These are phyloP conservation scores for Sylvicapra grimmia DNA, from an alignment of 2,113 vertebrate species.

Conservation along the genomic window DNA sequence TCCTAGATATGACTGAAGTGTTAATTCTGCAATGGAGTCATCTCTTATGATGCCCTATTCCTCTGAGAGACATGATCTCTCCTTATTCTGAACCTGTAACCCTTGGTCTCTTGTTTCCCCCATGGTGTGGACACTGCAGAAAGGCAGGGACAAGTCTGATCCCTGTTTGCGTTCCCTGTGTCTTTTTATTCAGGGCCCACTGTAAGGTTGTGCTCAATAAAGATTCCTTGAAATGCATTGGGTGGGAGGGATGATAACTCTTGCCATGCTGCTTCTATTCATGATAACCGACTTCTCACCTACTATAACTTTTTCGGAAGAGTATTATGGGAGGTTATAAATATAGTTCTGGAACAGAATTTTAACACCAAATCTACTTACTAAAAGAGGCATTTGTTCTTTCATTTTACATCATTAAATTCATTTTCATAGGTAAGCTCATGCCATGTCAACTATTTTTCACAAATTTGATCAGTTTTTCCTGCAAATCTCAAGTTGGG, in stretches of 20 bases:
- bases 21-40: not conserved
- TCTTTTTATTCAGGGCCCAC: not conserved
- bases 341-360: not conserved
- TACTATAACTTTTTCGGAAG: constrained; percentile 28
- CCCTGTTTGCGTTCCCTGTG: no score
- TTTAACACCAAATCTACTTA: not conserved
- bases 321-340: not conserved
- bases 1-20: not conserved
- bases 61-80: not conserved
- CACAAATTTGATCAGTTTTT: not conserved
- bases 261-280: not conserved
- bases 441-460: not conserved
- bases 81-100: not conserved
- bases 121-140: not conserved
- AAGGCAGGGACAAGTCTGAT: not conserved
- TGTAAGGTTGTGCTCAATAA: not conserved
- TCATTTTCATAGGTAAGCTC: constrained; percentile 5
- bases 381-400: not conserved
- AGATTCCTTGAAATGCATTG: not conserved
- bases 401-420: constrained; percentile 4
- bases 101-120: not conserved
- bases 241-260: not conserved
- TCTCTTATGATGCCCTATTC: not conserved
- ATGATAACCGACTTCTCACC: constrained; percentile 26
- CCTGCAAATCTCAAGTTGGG: not conserved